These are phyloP conservation scores for Ploceus nigricollis DNA, from an alignment of 2,113 vertebrate genomes.

Conservation along the genomic window DNA sequence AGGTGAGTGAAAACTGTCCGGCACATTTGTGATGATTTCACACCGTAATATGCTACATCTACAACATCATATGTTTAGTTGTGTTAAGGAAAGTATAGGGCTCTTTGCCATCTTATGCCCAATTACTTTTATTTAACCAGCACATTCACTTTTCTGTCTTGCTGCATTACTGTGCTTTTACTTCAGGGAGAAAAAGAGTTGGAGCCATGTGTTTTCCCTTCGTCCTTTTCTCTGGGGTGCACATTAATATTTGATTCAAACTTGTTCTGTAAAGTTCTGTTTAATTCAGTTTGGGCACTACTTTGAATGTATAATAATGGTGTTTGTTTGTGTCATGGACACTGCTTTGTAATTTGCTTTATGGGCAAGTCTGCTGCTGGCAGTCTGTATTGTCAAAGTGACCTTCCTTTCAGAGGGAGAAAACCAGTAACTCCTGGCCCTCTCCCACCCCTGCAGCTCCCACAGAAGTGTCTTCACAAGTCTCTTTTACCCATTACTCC, in stretches of 20 bases:
- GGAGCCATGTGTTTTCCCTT: not conserved
- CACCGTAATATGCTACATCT: not conserved
- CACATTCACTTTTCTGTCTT: not conserved
- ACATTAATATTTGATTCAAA: slow-evolving; percentile 33
- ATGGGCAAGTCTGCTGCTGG: slow-evolving; percentile 10
- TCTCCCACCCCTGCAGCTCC: not conserved
- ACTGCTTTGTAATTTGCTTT: slow-evolving; percentile 26
- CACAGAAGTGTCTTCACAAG: not conserved
- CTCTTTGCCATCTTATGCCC: not conserved
- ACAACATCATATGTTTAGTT: not conserved
- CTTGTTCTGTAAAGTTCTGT: slow-evolving; percentile 24
- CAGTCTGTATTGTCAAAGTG: not conserved
- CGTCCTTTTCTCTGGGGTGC: not conserved
- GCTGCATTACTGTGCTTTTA: not conserved
- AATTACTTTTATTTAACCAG: not conserved
- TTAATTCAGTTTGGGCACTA: slow-evolving; percentile 12
- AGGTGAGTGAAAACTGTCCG: slow-evolving; percentile 23
- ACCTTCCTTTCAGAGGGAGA: not conserved
- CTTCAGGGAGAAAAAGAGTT: not conserved
- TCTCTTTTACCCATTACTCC: not conserved
- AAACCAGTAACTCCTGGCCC: not conserved
- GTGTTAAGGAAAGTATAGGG: not conserved
- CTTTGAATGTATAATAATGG: slow-evolving; percentile 28
- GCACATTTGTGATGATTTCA: slow-evolving; percentile 42
- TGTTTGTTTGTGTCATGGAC: not conserved